Percentiles rank a stretch among this genome's conserved stretches.
phyloP scores from a whole-genome alignment of 2,797 vertebrate genomes.

The Lophius americanus region DNA sequence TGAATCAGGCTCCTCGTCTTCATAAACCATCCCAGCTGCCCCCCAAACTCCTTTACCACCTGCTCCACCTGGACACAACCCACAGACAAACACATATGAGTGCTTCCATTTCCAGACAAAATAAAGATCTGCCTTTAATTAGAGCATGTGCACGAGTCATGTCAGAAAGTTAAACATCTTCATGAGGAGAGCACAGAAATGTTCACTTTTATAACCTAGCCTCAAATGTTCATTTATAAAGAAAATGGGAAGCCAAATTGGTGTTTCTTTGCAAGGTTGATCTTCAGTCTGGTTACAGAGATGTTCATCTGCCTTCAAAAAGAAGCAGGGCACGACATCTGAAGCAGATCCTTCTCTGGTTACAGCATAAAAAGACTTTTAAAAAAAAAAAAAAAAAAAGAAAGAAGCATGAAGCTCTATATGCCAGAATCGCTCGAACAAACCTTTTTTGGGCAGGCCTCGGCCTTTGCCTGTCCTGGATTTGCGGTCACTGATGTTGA shows the following conservation, averaged over 20 bases:
- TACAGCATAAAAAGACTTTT: too few relatives aligned
- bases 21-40: conserved; percentile 88
- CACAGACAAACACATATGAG: neutral
- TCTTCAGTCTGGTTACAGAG: too few relatives aligned
- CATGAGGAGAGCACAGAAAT: neutral
- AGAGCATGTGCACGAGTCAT: too few relatives aligned
- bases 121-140: neutral
- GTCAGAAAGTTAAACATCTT: neutral
- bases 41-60: conserved; percentile 93
- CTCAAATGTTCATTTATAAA: too few relatives aligned
- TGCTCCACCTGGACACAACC: conserved; percentile 81
- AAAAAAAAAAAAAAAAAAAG: too few relatives aligned
- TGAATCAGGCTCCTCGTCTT: conserved; percentile 86
- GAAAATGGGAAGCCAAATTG: too few relatives aligned
- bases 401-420: too few relatives aligned
- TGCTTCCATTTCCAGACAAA: neutral
- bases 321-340: too few relatives aligned
- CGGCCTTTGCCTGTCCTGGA: conserved; percentile 88
- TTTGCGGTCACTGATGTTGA: conserved; percentile 81
- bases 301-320: too few relatives aligned
- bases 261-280: too few relatives aligned
- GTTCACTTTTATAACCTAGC: too few relatives aligned
- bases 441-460: conserved; percentile 91
- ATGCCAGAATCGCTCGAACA: neutral
- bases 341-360: too few relatives aligned